phyloP scores from a whole-genome alignment of 1,140 invertebrate species.

The Zaprionus ghesquierei region DNA sequence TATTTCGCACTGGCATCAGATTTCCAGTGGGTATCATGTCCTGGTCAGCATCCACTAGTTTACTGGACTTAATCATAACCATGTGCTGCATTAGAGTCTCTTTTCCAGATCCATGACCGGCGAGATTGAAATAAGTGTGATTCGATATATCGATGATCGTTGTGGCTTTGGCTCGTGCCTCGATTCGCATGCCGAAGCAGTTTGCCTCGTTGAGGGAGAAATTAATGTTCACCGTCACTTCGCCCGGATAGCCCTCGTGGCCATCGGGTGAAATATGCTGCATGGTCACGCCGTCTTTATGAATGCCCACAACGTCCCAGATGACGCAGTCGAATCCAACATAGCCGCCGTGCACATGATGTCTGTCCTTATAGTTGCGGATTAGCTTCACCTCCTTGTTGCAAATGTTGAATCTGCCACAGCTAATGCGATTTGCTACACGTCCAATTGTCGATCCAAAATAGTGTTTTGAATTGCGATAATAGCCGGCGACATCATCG shows the following conservation, averaged over 20 bases:
- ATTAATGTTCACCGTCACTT: constrained; percentile 86
- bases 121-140: constrained; percentile 96
- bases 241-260: constrained; percentile 95
- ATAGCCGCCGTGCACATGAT: constrained; percentile 93
- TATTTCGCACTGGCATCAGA: constrained; percentile 86
- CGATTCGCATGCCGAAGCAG: constrained; percentile 88
- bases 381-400: constrained; percentile 86
- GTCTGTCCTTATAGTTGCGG: constrained; percentile 87
- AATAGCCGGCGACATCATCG: constrained; percentile 87
- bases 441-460: constrained; percentile 94
- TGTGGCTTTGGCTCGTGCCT: constrained; percentile 88
- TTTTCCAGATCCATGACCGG: constrained; percentile 86
- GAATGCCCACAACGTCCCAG: constrained; percentile 83
- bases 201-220: constrained; percentile 90
- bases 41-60: constrained; percentile 88
- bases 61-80: constrained; percentile 89
- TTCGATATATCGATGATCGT: constrained; percentile 95
- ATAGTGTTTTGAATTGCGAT: constrained; percentile 85
- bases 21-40: constrained; percentile 91
- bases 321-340: constrained; percentile 93
- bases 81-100: constrained; percentile 88
- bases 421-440: constrained; percentile 91
- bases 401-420: constrained; percentile 87
- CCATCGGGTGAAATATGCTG: constrained; percentile 89
- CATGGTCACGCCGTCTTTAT: constrained; percentile 83